Evolutionary conservation across 2,888 invertebrate genomes (phyloP).

Genomic region (Coecobrya sp.): DNA sequence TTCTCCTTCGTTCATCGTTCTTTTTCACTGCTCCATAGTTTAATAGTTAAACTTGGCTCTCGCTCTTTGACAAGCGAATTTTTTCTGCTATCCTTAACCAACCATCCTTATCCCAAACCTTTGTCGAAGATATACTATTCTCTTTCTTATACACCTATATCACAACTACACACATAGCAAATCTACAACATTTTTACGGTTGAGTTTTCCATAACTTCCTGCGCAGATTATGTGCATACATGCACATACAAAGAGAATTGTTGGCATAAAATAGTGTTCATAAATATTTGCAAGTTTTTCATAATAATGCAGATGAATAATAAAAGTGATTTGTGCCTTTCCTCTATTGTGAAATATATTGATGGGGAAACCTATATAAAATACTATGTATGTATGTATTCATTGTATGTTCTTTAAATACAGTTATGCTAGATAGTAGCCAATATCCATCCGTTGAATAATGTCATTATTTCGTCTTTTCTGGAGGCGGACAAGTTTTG

Average conservation of each 20-base stretch:
- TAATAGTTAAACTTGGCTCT: conserved; percentile 56
- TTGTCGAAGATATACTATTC: background rate
- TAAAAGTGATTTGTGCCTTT: conserved; percentile 50
- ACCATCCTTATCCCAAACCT: conserved; percentile 53
- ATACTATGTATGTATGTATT: background rate
- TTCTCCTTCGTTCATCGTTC: conserved; percentile 43
- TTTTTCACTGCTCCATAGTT: conserved; percentile 45
- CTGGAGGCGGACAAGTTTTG: background rate
- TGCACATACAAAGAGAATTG: conserved; percentile 23
- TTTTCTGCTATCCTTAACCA: conserved; percentile 56
- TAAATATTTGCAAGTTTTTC: conserved; percentile 50
- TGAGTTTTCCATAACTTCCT: background rate
- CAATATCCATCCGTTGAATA: background rate
- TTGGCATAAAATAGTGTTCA: conserved; percentile 32
- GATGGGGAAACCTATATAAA: background rate
- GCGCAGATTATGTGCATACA: background rate
- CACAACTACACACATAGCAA: background rate
- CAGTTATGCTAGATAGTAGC: conserved; percentile 17
- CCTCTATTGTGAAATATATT: background rate
- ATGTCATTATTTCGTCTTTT: background rate
- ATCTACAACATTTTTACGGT: no score
- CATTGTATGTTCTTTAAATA: conserved; percentile 17
- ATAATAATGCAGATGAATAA: conserved; percentile 57
- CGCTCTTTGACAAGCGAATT: conserved; percentile 29
- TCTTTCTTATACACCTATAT: background rate